These are phyloP conservation scores for Etheostoma perlongum DNA, from an alignment of 2,797 vertebrate species.

Conservation along the genomic window DNA sequence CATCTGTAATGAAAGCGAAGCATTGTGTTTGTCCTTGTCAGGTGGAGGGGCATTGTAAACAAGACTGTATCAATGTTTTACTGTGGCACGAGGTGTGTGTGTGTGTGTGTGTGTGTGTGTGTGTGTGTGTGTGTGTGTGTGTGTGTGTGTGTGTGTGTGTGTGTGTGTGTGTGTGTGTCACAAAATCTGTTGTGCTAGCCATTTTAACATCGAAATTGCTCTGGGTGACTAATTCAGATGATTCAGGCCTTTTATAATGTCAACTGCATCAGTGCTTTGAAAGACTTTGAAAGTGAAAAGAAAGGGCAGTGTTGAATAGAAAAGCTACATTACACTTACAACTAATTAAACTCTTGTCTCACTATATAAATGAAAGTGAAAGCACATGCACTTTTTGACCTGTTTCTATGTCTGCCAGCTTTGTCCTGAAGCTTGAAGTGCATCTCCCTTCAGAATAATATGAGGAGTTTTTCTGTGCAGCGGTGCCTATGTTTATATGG, in stretches of 20 bases:
- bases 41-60: slow-evolving; percentile 20
- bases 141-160: slow-evolving; percentile 1
- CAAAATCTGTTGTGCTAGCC: slow-evolving; percentile 48
- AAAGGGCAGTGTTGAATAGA: slow-evolving; percentile 16
- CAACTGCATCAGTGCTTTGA: slow-evolving; percentile 31
- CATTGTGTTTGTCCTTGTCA: slow-evolving; percentile 49
- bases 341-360: slow-evolving; percentile 16
- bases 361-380: slow-evolving; percentile 15
- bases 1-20: slow-evolving; percentile 17
- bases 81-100: slow-evolving; percentile 1
- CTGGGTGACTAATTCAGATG: slow-evolving; percentile 63
- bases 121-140: too few relatives aligned
- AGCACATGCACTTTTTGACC: background rate
- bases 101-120: background rate
- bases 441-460: slow-evolving; percentile 32
- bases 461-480: slow-evolving; percentile 26
- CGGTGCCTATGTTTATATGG: slow-evolving; percentile 72
- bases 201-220: slow-evolving; percentile 47
- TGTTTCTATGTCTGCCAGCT: slow-evolving; percentile 27
- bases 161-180: slow-evolving; percentile 15
- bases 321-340: slow-evolving; percentile 8
- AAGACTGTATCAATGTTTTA: slow-evolving; percentile 19
- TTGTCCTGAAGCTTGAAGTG: slow-evolving; percentile 20
- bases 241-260: slow-evolving; percentile 57
- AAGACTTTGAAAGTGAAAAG: slow-evolving; percentile 25